A percentile compares a stretch with the other conserved stretches of the same genome.
These are phyloP conservation scores for Apomyelois bistriatella DNA, from an alignment of 2,888 invertebrate genomes.

Conservation along the genomic window DNA sequence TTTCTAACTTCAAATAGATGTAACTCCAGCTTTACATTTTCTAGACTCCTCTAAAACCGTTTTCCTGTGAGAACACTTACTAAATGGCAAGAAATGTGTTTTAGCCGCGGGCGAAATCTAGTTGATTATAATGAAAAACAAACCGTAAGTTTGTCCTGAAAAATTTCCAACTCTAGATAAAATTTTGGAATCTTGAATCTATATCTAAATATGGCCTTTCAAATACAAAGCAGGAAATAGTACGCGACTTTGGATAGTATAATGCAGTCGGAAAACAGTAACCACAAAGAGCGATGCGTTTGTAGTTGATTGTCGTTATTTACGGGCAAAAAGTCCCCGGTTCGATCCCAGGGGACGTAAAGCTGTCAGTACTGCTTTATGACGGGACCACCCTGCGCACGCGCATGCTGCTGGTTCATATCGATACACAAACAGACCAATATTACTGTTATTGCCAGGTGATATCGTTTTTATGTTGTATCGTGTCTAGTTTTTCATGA, in stretches of 20 bases:
- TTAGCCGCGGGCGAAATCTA: too few species aligned
- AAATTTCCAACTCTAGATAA: too few species aligned
- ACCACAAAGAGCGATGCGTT: neutral
- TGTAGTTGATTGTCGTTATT: neutral
- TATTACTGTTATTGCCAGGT: neutral
- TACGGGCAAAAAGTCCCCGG: constrained; percentile 7
- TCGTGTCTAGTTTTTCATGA: neutral
- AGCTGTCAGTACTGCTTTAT: constrained; percentile 16
- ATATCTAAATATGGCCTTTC: too few species aligned
- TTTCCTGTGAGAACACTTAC: too few species aligned
- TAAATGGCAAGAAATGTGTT: too few species aligned
- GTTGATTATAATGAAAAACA: too few species aligned
- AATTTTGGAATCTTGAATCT: too few species aligned
- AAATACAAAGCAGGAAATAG: too few species aligned
- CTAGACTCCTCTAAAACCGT: too few species aligned
- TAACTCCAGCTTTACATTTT: too few species aligned
- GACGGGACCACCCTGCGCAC: constrained; percentile 20
- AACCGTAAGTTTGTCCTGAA: too few species aligned
- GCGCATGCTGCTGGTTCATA: neutral
- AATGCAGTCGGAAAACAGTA: neutral
- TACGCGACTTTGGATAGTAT: neutral
- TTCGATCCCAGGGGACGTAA: constrained; percentile 6
- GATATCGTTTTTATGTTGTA: neutral
- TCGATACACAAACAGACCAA: neutral
- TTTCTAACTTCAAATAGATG: too few species aligned